Percentiles rank a stretch among this genome's conserved stretches.
phyloP scores from a whole-genome alignment of 2,888 invertebrate species.

The Aphelenchoides bicaudatus region DNA sequence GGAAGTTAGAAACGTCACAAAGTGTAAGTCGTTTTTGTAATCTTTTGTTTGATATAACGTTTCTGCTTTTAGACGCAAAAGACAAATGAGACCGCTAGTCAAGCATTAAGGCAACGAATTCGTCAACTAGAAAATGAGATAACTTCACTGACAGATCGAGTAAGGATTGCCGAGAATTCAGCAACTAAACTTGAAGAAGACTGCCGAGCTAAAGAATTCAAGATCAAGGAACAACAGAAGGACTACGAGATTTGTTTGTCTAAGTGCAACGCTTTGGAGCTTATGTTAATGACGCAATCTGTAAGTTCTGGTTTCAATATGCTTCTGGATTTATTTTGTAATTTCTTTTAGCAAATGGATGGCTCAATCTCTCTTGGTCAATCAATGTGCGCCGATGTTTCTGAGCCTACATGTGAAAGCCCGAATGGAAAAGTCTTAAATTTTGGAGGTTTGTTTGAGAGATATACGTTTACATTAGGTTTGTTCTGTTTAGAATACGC shows the following conservation, averaged over 20 bases:
- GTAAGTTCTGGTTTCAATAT: slow-evolving; percentile 4
- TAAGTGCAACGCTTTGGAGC: slow-evolving; percentile 16
- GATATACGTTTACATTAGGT: no score
- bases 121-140: slow-evolving; percentile 14
- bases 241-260: slow-evolving; percentile 18
- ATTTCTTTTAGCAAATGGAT: slow-evolving; percentile 15
- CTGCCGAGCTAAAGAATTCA: slow-evolving; percentile 15
- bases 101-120: slow-evolving; percentile 12
- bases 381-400: neutral
- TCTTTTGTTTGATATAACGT: slow-evolving; percentile 1
- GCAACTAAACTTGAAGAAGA: slow-evolving; percentile 17
- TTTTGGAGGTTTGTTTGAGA: no score
- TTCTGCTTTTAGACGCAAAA: slow-evolving; percentile 3
- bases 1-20: slow-evolving; percentile 7
- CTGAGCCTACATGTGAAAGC: no score
- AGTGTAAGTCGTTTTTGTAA: neutral
- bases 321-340: neutral
- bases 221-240: slow-evolving; percentile 15
- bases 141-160: slow-evolving; percentile 8
- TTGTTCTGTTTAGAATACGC: neutral
- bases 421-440: neutral
- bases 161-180: slow-evolving; percentile 17
- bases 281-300: slow-evolving; percentile 11
- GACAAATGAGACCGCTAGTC: slow-evolving; percentile 8
- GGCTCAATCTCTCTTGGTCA: neutral